These are phyloP conservation scores for Euthynnus affinis DNA, from an alignment of 2,797 vertebrate species.

Conservation along the genomic window DNA sequence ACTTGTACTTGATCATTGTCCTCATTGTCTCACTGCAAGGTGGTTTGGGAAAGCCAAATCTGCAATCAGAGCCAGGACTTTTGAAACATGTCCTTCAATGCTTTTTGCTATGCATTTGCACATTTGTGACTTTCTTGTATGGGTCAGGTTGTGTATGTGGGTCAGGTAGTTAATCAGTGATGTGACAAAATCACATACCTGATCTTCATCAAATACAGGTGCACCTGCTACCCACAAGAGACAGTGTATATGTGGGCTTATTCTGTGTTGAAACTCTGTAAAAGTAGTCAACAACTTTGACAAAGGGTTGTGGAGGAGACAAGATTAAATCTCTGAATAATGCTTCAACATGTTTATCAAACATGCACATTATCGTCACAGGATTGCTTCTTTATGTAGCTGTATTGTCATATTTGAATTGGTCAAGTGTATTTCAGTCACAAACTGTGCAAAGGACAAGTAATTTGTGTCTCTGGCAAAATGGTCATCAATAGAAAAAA, in stretches of 20 bases:
- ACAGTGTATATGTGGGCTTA: conserved; percentile 28
- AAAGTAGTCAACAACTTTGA: conserved; percentile 27
- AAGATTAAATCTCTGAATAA: neutral
- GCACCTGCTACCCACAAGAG: conserved; percentile 1
- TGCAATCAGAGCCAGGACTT: conserved; percentile 18
- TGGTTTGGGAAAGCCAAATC: conserved; percentile 52
- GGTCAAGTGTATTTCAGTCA: conserved; percentile 32
- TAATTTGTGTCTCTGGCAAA: conserved; percentile 41
- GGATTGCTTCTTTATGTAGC: conserved; percentile 17
- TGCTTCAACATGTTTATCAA: too few relatives aligned
- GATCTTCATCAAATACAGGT: conserved; percentile 1
- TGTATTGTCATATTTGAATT: conserved; percentile 38
- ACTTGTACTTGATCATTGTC: neutral
- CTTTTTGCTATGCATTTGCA: conserved; percentile 46
- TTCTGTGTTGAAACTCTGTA: conserved; percentile 42
- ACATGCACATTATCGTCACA: too few relatives aligned
- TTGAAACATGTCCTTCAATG: conserved; percentile 32
- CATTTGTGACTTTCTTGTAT: conserved; percentile 41
- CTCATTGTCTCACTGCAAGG: conserved; percentile 2
- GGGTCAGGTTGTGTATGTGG: conserved; percentile 25
- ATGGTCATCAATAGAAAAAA: conserved; percentile 32
- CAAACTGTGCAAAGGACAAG: conserved; percentile 49
- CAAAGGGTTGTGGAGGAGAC: conserved; percentile 29
- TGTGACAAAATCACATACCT: conserved; percentile 42
- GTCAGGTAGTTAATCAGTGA: conserved; percentile 39